Base-by-base conservation (phyloP, 2,113 vertebrate species). In the Poecilia latipinna region DNA sequence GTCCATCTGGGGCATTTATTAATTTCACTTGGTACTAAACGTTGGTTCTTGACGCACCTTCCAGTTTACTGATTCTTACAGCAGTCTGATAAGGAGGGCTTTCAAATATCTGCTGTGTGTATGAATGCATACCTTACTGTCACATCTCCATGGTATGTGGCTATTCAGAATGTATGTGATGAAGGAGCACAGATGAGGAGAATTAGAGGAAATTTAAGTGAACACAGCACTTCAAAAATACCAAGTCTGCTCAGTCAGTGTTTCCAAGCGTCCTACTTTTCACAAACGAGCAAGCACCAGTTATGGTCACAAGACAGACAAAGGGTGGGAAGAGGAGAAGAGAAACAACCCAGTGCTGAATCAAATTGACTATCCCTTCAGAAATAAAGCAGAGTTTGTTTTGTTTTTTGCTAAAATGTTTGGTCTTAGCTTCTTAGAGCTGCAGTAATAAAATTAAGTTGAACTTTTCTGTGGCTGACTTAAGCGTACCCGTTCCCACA, bases 221-320 rank as follows among this genome's bases (percentile, higher is more conserved):
- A 83, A 73, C 82, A 39, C 82, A 83, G 88, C 81, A 82, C 86
- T 87, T 93, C 28, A 82, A 80, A 93, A 93, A 94, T 92, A 90
- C 93, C 89, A 84, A 87, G 84, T 93, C 77, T 82, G 79, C 84
- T 90, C 81, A 82, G 92, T 94, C 94, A 94, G 84, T 87, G 88
- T 94, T 94, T 94, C 93, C 90, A 77, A 88, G 86, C 86, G 91
- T 61, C 92, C 90, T 92, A 92, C 90, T 93, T 94, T 89, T 86
- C 79, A 78, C 70, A 83, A 90, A 84, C 2, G 79, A 88, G 86
- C 86, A 68, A 87, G 80, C 88, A 73, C 35, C 42, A 77, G 75
- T 66, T 32, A 83, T 82, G 83, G 91, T 95, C 94, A 93, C 87
- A 79, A 91, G 93, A 91, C 81, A 81, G 60, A 12, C 51, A 76